Evolutionary conservation across 2,888 invertebrate species (phyloP), one percentile per base, ranked within the genome.

Genomic region (Metopia argyrocephala): DNA sequence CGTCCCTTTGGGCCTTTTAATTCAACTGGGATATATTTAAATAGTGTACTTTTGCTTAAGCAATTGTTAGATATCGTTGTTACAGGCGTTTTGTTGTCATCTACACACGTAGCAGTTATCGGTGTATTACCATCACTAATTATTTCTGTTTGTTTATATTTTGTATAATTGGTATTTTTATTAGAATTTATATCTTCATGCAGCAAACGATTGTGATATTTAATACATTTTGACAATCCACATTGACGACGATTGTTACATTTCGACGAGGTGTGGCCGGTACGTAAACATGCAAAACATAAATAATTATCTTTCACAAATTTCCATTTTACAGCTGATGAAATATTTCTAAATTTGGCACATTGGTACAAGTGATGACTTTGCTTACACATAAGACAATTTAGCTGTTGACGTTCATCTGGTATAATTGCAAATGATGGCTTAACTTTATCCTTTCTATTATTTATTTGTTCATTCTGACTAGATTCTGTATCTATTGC

Each of bases 1-100:
- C 5, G 20, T n/a, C 65, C 59, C 18, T 52, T 65, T 50, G 52
- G 50, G 20, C 65, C 50, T n/a, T 56, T 27, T 25, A 56, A 56
- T 27, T 56, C n/a, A 38, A 56, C 56, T 62, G 76, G 69, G n/a
- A 75, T 38, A 68, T 57, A 75, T 48, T 75, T 75, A 59, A 75
- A 75, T 18, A 69, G 45, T 18, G 76, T 69, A 61, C 50, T 48
- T 7, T 45, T 25, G 50, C 25, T 25, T 4, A 64, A 38, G 18
- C 2, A 64, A 45, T 56, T 18, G n/a, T 38, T 45, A 25, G 50
- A n/a, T 31, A 65, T 66, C 54, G 65, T 66, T n/a, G 52, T 28
- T 52, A 50, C 70, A 20, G 15, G 21, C 18, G 4, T 68, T 20
- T 59, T 61, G 61, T 38, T 18, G 27, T 27, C 21, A 61, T 18